These are phyloP conservation scores for Platycheirus rosarum DNA, from an alignment of 2,888 invertebrate species.

Conservation along the genomic window DNA sequence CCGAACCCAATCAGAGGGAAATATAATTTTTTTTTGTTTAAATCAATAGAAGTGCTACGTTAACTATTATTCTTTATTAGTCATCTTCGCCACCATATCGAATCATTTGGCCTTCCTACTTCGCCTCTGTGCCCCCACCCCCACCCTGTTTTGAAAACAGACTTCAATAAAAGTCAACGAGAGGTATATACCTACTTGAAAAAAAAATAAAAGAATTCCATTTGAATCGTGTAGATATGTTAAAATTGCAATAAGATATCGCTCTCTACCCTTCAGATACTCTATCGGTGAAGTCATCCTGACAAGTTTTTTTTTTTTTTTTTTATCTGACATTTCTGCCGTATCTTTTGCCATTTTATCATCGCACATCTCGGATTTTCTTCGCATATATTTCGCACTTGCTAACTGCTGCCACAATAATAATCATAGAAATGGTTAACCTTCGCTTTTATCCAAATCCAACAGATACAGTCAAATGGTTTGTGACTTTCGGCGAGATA, in stretches of 20 bases:
- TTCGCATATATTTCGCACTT: conserved; percentile 32
- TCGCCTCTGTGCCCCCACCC: not conserved
- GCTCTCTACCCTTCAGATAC: conserved; percentile 33
- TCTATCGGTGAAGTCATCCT: conserved; percentile 68
- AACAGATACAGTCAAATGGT: conserved; percentile 50
- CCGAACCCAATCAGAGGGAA: not conserved
- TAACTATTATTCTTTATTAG: conserved; percentile 58
- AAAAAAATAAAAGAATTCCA: conserved; percentile 28
- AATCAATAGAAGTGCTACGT: not conserved
- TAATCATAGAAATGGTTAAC: conserved; percentile 63
- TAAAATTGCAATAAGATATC: conserved; percentile 55
- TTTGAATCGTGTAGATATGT: conserved; percentile 48
- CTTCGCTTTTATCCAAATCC: conserved; percentile 63
- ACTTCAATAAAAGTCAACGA: conserved; percentile 17
- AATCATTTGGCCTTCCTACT: conserved; percentile 5
- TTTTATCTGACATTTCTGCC: conserved; percentile 7
- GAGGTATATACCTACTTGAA: conserved; percentile 23
- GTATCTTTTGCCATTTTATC: conserved; percentile 39
- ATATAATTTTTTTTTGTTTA: conserved; percentile 23
- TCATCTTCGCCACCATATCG: conserved; percentile 55
- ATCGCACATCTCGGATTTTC: conserved; percentile 30
- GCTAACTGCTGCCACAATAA: conserved; percentile 33
- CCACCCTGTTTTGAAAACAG: conserved; percentile 6
- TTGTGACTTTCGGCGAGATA: conserved; percentile 20
- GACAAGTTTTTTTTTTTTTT: conserved; percentile 20